Evolutionary conservation across 1,140 invertebrate species (phyloP), one percentile per base, ranked within the genome.

Genomic region (Anastrepha obliqua): DNA sequence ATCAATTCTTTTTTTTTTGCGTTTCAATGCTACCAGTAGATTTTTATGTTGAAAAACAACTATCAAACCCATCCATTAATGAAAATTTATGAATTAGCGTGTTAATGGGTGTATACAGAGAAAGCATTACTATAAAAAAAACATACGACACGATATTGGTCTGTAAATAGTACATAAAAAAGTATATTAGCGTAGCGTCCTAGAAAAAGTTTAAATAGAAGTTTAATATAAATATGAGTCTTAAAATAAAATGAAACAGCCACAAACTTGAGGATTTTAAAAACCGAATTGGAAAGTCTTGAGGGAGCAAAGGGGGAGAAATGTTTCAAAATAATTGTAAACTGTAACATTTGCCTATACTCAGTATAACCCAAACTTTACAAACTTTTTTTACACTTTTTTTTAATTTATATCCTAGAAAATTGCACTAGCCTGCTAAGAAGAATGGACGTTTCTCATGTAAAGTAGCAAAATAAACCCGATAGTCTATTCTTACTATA

Each of bases 141-240:
- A 67, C 11, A 9, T 11, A 13, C 6, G n/a, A 67, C 64, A 29
- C 8, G n/a, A 39, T 29, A 29, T n/a, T 42, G 20, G 9, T 11
- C 64, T 74, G 67, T 74, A 74, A 74, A 74, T 74, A 74, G 15
- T 62, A 8, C 51, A 62, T 62, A 62, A 4, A 62, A 62, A n/a
- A 62, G 67, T 74, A 70, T 8, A 39, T 70, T 70, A 74, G 67
- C 17, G 67, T 74, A 74, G 65, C 15, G 42, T 47, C 44, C 44
- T 74, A 74, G 67, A 74, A 74, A 15, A n/a, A 15, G 5, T 74
- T 44, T 11, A 74, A 70, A n/a, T 74, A 42, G 29, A 39, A 67
- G 11, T 55, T 55, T 55, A 55, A 55, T 8, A 8, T 55, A 55
- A 55, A 55, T 6, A 11, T 11, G 11, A 15, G 7, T 74, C 15